These are phyloP conservation scores for Lacanobia oleracea DNA, from an alignment of 2,888 invertebrate genomes.

Conservation along the genomic window DNA sequence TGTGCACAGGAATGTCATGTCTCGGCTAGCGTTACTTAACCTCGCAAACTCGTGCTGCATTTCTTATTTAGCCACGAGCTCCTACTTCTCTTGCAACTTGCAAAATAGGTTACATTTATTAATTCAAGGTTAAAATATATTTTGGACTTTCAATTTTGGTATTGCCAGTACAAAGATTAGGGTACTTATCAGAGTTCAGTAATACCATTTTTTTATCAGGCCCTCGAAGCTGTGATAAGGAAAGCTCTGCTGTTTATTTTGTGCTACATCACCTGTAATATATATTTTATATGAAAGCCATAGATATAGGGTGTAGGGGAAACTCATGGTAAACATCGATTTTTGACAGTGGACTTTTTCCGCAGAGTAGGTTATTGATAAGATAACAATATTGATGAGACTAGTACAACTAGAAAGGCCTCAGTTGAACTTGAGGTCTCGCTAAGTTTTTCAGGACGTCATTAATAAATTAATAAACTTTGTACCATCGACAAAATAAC, in stretches of 20 bases:
- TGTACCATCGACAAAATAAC: no score
- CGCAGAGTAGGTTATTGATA: background rate
- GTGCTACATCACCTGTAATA: slow-evolving; percentile 44
- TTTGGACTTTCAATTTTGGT: slow-evolving; percentile 43
- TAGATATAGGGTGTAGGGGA: background rate
- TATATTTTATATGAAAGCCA: slow-evolving; percentile 42
- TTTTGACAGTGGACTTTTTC: background rate
- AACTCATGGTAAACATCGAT: background rate
- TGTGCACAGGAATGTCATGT: no score
- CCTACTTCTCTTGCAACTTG: no score
- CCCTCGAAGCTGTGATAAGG: slow-evolving; percentile 69
- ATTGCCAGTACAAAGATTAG: slow-evolving; percentile 65
- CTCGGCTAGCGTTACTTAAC: no score
- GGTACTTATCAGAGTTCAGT: slow-evolving; percentile 64
- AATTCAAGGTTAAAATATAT: slow-evolving; percentile 1
- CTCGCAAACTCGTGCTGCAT: background rate
- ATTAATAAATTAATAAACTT: background rate
- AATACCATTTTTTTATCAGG: slow-evolving; percentile 71
- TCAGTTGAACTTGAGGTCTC: background rate
- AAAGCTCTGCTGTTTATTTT: slow-evolving; percentile 69
- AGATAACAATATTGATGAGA: background rate
- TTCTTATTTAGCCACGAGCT: background rate
- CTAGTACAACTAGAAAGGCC: background rate
- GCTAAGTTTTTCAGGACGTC: background rate
- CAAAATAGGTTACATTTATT: background rate